A percentile compares a stretch with the other conserved stretches of the same genome.
Evolutionary conservation across 2,797 vertebrate genomes (phyloP).

Genomic region (Paguma larvata): DNA sequence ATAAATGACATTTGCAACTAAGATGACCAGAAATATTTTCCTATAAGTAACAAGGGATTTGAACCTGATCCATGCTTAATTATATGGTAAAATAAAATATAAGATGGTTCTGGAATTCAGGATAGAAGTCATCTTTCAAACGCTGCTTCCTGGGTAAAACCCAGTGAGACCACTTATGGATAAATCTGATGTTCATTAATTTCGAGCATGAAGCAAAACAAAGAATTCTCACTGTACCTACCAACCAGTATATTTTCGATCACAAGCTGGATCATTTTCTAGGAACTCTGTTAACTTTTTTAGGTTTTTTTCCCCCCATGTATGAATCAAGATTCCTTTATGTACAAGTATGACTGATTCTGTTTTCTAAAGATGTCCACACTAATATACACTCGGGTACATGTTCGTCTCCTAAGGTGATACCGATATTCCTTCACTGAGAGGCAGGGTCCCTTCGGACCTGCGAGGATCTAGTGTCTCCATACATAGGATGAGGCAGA

Average conservation of each 20-base stretch:
- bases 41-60: neutral
- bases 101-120: neutral
- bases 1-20: constrained; percentile 49
- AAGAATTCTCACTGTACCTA: neutral
- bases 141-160: neutral
- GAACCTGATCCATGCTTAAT: neutral
- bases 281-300: neutral
- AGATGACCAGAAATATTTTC: constrained; percentile 15
- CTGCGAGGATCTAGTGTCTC: neutral
- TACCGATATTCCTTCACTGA: neutral
- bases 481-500: neutral
- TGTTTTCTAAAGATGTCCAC: constrained; percentile 14
- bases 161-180: neutral
- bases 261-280: constrained; percentile 20
- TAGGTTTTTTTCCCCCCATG: neutral
- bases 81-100: neutral
- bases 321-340: constrained; percentile 10
- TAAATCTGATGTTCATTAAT: neutral
- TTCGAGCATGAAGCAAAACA: constrained; percentile 20
- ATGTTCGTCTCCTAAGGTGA: neutral
- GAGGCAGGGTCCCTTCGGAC: neutral
- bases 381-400: neutral
- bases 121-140: neutral
- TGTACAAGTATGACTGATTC: neutral
- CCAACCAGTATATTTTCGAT: neutral